phyloP scores from a whole-genome alignment of 2,888 invertebrate genomes.

The Margaritifera margaritifera region DNA sequence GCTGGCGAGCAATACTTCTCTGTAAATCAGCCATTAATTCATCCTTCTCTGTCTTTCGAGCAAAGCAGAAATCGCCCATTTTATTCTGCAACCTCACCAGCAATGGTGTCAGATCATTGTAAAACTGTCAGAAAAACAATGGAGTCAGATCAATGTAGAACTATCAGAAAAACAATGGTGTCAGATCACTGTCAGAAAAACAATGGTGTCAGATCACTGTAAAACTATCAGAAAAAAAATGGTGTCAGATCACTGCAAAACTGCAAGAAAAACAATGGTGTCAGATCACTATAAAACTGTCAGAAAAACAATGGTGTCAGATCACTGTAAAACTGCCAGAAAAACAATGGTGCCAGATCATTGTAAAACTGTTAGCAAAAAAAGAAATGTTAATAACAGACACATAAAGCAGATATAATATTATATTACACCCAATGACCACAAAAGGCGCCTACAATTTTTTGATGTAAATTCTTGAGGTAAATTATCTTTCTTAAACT shows the following conservation, averaged over 20 bases:
- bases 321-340: too few species aligned
- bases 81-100: conserved; percentile 97
- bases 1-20: conserved; percentile 79
- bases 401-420: too few species aligned
- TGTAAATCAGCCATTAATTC: conserved; percentile 96
- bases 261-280: conserved; percentile 54
- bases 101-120: conserved; percentile 81
- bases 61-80: conserved; percentile 98
- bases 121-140: conserved; percentile 73
- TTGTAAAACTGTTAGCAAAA: too few species aligned
- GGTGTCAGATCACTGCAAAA: conserved; percentile 80
- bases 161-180: neutral
- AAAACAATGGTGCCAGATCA: neutral
- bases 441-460: too few species aligned
- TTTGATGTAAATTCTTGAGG: too few species aligned
- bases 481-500: too few species aligned
- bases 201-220: conserved; percentile 81
- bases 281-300: neutral
- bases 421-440: too few species aligned
- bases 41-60: conserved; percentile 98
- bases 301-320: neutral
- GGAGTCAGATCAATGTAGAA: neutral
- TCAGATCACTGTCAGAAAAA: conserved; percentile 19
- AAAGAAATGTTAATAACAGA: too few species aligned
- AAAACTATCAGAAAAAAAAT: conserved; percentile 77